These are phyloP conservation scores for Argyrosomus japonicus DNA, from an alignment of 2,113 vertebrate species.

Conservation along the genomic window DNA sequence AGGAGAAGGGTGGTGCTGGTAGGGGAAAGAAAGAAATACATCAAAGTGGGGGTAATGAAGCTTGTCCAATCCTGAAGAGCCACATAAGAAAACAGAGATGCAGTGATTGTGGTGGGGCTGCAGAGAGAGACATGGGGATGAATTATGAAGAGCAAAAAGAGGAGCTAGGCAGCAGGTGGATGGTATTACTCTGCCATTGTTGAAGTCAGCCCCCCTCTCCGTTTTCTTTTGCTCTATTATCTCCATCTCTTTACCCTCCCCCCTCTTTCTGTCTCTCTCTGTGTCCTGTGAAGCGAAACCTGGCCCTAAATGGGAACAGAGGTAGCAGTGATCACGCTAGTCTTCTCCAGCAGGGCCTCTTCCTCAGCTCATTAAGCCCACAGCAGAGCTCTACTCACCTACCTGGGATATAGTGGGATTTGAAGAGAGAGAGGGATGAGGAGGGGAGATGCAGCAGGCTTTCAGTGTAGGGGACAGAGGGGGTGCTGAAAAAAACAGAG, in stretches of 20 bases:
- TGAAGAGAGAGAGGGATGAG: slow-evolving; percentile 12
- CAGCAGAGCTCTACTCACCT: slow-evolving; percentile 53
- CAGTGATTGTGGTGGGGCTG: slow-evolving; percentile 39
- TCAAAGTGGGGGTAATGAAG: slow-evolving; percentile 83
- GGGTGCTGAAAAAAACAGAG: accelerated
- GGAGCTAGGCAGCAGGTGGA: slow-evolving; percentile 58
- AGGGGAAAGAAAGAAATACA: slow-evolving; percentile 68
- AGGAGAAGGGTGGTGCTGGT: neutral
- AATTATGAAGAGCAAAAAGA: slow-evolving; percentile 54
- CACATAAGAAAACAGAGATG: slow-evolving; percentile 59
- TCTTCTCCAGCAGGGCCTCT: slow-evolving; percentile 56
- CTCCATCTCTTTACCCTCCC: neutral
- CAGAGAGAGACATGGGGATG: slow-evolving; percentile 46
- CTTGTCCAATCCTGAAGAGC: slow-evolving; percentile 77
- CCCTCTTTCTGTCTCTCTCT: neutral
- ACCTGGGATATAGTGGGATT: slow-evolving; percentile 35
- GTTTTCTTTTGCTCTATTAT: neutral
- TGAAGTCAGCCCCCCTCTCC: slow-evolving; percentile 10
- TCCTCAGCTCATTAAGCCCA: slow-evolving; percentile 76
- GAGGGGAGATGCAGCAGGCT: neutral
- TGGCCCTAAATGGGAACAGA: slow-evolving; percentile 68
- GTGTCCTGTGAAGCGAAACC: slow-evolving; percentile 61
- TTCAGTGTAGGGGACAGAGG: accelerated
- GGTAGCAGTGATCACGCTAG: slow-evolving; percentile 55
- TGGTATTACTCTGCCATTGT: slow-evolving; percentile 40